Conservation (phyloP, 2,888 invertebrate genomes). For the Eucriotettix oculatus region DNA sequence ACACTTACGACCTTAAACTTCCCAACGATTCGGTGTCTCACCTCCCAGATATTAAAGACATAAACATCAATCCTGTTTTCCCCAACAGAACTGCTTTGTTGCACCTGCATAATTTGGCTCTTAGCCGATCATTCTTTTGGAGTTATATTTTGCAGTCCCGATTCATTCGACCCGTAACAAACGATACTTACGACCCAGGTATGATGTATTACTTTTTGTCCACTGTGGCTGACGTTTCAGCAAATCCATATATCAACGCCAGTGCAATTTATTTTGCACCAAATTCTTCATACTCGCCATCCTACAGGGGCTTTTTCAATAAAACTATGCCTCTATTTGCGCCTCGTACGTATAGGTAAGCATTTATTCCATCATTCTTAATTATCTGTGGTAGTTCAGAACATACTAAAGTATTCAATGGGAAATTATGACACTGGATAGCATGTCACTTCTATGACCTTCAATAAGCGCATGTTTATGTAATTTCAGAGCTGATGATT, state of each 20-base stretch:
- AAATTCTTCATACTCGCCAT: constrained; percentile 85
- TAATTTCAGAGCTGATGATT: constrained; percentile 60
- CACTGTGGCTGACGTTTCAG: constrained; percentile 84
- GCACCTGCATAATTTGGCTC: constrained; percentile 92
- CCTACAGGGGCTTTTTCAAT: constrained; percentile 90
- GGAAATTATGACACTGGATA: neutral
- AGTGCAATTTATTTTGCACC: constrained; percentile 89
- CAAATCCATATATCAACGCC: constrained; percentile 81
- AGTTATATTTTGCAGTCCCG: constrained; percentile 84
- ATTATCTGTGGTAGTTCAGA: neutral
- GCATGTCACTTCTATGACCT: neutral
- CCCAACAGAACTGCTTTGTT: constrained; percentile 85
- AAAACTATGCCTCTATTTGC: constrained; percentile 89
- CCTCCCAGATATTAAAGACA: constrained; percentile 80
- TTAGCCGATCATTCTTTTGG: constrained; percentile 90
- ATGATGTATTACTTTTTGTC: constrained; percentile 97
- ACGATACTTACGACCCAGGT: constrained; percentile 89
- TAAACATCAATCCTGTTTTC: constrained; percentile 85
- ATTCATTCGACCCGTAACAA: constrained; percentile 76
- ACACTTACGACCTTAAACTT: constrained; percentile 66
- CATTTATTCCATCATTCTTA: too few relatives aligned
- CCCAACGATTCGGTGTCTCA: constrained; percentile 78
- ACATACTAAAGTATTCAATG: neutral
- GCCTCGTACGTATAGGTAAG: constrained; percentile 61
- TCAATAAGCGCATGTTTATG: constrained; percentile 12